Evolutionary conservation across 2,797 vertebrate genomes (phyloP).

Genomic region (Lacerta agilis): DNA sequence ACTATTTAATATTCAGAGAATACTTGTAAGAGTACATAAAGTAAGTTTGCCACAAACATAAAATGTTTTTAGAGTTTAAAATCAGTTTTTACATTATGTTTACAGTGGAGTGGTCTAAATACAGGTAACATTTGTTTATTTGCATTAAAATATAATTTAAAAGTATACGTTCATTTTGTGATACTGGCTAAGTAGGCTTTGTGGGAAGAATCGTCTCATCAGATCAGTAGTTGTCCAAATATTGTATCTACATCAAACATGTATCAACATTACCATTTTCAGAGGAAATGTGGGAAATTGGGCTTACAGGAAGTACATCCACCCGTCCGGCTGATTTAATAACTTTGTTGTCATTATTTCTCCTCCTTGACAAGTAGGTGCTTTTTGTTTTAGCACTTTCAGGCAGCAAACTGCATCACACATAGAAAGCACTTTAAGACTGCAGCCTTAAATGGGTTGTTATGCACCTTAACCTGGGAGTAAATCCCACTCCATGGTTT

Average conservation of each 20-base stretch:
- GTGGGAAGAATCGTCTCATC: slow-evolving; percentile 28
- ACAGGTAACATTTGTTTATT: background rate
- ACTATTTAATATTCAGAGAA: background rate
- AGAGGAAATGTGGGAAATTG: too few relatives aligned
- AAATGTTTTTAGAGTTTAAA: background rate
- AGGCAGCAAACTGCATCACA: slow-evolving; percentile 53
- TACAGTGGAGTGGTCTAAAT: background rate
- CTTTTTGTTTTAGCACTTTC: slow-evolving; percentile 31
- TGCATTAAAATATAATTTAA: background rate
- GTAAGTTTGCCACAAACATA: background rate
- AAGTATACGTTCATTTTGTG: background rate
- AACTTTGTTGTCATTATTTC: slow-evolving; percentile 45
- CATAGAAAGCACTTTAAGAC: slow-evolving; percentile 33
- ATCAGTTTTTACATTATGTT: background rate
- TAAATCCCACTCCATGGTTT: too few relatives aligned
- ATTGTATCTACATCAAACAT: too few relatives aligned
- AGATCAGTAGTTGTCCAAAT: background rate
- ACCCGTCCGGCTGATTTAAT: slow-evolving; percentile 28
- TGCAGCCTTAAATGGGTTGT: background rate
- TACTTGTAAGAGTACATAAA: background rate
- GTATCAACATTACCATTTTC: too few relatives aligned
- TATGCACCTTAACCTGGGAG: background rate
- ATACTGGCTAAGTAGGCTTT: slow-evolving; percentile 12
- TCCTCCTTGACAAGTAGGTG: slow-evolving; percentile 24
- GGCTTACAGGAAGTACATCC: slow-evolving; percentile 8